Conservation (phyloP, 2,888 invertebrate genomes). For the Tupiocoris notatus region DNA sequence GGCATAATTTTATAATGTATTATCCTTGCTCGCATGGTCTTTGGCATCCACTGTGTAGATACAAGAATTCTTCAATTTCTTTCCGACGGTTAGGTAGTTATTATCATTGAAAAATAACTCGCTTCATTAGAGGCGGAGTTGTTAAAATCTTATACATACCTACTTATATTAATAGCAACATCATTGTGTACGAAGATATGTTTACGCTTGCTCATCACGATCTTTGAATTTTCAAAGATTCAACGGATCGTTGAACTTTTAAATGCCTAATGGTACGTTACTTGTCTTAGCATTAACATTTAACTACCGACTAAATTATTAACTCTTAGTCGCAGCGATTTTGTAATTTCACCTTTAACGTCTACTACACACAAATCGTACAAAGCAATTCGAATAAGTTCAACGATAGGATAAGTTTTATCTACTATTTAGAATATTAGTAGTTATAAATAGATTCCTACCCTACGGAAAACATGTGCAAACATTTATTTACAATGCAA, state of each 20-base stretch:
- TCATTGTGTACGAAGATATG: background rate
- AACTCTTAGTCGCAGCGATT: conserved; percentile 1
- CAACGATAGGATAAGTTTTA: background rate
- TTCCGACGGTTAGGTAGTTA: too few species aligned
- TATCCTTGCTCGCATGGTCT: too few species aligned
- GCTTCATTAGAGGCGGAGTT: background rate
- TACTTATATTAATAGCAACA: too few species aligned
- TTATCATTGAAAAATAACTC: background rate
- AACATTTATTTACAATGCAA: too few species aligned
- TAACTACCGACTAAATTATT: conserved; percentile 20
- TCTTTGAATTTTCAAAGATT: background rate
- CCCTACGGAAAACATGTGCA: background rate
- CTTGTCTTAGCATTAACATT: background rate
- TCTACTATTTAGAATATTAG: background rate
- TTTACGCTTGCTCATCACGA: background rate
- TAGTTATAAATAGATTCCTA: background rate
- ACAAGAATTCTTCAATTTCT: background rate
- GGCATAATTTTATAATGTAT: too few species aligned
- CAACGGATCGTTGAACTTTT: background rate
- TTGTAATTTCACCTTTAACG: background rate
- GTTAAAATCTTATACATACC: background rate
- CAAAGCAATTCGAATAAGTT: background rate
- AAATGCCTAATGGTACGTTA: background rate
- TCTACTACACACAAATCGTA: background rate
- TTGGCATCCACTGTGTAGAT: background rate